These are phyloP conservation scores for Drosophila bocqueti DNA, from an alignment of 1,140 invertebrate genomes.

Conservation along the genomic window DNA sequence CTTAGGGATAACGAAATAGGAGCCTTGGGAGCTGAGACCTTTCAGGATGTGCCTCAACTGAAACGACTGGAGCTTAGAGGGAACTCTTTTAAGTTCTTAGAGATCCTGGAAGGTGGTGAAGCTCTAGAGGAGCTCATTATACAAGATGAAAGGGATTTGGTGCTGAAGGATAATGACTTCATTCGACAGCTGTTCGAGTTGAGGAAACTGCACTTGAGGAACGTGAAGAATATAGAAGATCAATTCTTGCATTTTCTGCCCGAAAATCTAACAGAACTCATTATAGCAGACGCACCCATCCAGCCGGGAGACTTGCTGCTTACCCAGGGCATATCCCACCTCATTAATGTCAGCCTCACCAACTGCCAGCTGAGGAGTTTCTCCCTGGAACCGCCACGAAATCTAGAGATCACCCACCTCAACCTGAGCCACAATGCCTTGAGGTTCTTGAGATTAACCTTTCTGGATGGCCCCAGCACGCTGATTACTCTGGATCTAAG, in stretches of 20 bases:
- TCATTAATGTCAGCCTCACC: conserved; percentile 51
- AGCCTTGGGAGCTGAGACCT: conserved; percentile 36
- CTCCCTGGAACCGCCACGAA: conserved; percentile 6
- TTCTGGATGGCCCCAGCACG: neutral
- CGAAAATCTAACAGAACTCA: conserved; percentile 20
- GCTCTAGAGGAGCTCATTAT: conserved; percentile 30
- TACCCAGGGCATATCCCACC: conserved; percentile 21
- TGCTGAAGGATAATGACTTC: conserved; percentile 2
- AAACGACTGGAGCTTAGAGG: conserved; percentile 30
- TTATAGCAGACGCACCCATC: conserved; percentile 30
- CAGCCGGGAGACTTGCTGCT: conserved; percentile 11
- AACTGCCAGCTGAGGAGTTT: conserved; percentile 54
- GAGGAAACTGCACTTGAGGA: conserved; percentile 23
- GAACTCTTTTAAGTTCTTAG: conserved; percentile 51
- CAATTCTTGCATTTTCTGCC: conserved; percentile 23
- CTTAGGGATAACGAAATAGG: conserved; percentile 57
- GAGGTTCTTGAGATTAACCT: conserved; percentile 22
- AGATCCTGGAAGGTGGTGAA: neutral
- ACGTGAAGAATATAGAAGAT: conserved; percentile 26
- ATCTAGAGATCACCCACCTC: conserved; percentile 18
- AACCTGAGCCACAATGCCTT: conserved; percentile 69
- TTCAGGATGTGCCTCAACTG: conserved; percentile 57
- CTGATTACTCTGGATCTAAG: conserved; percentile 64
- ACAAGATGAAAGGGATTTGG: conserved; percentile 38
- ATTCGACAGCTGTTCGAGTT: conserved; percentile 15